Evolutionary conservation across 1,140 invertebrate species (phyloP).

Genomic region (Diuraphis noxia): DNA sequence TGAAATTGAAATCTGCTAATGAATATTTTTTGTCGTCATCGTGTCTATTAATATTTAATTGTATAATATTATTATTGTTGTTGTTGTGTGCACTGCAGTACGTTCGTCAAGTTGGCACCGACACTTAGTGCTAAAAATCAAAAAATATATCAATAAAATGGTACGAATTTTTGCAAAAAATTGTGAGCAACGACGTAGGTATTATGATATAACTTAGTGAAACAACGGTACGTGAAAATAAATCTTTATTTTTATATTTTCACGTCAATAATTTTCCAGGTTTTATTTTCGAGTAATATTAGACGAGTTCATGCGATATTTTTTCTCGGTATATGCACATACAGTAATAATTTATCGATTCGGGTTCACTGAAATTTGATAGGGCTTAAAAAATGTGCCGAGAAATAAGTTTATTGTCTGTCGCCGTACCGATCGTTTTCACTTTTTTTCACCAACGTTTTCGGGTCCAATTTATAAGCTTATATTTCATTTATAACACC

Average conservation of each 20-base stretch:
- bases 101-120: too few species aligned
- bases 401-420: conserved; percentile 10
- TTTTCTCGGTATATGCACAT: neutral
- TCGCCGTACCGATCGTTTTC: neutral
- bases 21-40: neutral
- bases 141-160: too few species aligned
- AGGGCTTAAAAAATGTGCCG: neutral
- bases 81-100: neutral
- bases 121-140: too few species aligned
- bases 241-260: neutral
- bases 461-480: neutral
- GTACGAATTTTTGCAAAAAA: too few species aligned
- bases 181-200: neutral
- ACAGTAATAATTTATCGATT: neutral
- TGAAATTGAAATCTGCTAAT: neutral
- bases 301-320: neutral
- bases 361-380: neutral
- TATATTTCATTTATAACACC: conserved; percentile 4
- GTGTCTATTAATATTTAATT: neutral
- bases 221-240: neutral
- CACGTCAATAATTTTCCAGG: neutral
- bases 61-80: too few species aligned
- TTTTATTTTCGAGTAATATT: neutral
- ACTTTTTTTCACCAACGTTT: neutral
- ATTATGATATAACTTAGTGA: neutral